A percentile compares a stretch with the other conserved stretches of the same genome.
Conservation (phyloP, 1,140 invertebrate species). For the Thalassaphorura encarpata region DNA sequence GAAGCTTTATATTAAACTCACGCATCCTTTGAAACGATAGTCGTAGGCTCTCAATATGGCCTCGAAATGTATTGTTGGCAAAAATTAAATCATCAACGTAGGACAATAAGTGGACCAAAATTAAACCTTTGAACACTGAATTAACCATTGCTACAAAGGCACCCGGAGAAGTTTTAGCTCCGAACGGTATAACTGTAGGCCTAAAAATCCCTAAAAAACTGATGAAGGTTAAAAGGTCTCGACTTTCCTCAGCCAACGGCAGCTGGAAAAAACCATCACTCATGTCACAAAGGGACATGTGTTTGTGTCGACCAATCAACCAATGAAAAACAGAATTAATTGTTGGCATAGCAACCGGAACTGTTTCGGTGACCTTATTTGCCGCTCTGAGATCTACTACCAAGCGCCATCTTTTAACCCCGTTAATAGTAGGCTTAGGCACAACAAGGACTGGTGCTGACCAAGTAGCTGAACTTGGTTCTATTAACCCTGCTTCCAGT, state of each 20-base stretch:
- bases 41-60: slow-evolving; percentile 37
- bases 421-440: neutral
- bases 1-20: slow-evolving; percentile 4
- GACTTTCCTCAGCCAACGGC: slow-evolving; percentile 34
- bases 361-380: neutral
- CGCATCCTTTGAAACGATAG: slow-evolving; percentile 32
- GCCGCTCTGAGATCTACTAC: neutral
- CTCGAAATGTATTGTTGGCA: slow-evolving; percentile 33
- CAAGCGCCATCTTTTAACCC: neutral
- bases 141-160: slow-evolving; percentile 40
- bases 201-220: slow-evolving; percentile 37
- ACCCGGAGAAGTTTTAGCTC: slow-evolving; percentile 38
- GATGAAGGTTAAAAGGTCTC: slow-evolving; percentile 39
- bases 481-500: neutral
- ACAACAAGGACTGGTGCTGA: neutral
- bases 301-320: too few relatives aligned
- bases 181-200: slow-evolving; percentile 40
- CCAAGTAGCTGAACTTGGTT: neutral
- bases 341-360: slow-evolving; percentile 37
- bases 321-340: slow-evolving; percentile 35
- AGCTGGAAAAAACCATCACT: slow-evolving; percentile 42
- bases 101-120: slow-evolving; percentile 24
- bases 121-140: slow-evolving; percentile 31
- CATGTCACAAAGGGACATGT: too few relatives aligned
- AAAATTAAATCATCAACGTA: slow-evolving; percentile 43